A percentile compares a stretch with the other conserved stretches of the same genome.
Evolutionary conservation across 2,113 vertebrate genomes (phyloP).

Genomic region (Ceratotherium simum): DNA sequence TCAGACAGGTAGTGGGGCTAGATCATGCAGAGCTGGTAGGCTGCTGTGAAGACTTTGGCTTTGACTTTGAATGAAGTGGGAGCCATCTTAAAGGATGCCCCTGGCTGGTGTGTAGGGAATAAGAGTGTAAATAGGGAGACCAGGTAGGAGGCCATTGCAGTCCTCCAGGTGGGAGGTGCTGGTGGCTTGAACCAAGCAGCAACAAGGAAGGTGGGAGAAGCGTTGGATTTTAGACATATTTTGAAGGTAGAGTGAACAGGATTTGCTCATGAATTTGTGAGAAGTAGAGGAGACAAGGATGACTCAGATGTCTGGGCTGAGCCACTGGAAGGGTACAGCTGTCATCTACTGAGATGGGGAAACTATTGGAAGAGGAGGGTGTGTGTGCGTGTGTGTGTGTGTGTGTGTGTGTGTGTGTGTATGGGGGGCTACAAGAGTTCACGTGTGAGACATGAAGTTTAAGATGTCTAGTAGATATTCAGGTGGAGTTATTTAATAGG

Average conservation of each 20-base stretch:
- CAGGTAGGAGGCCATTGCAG: neutral
- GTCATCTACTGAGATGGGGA: neutral
- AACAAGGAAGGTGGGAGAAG: neutral
- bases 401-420: too few species aligned
- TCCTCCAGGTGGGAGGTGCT: neutral
- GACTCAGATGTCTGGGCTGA: neutral
- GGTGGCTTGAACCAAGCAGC: neutral
- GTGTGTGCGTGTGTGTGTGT: neutral
- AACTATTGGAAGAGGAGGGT: neutral
- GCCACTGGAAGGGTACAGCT: too few species aligned
- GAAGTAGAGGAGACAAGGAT: neutral
- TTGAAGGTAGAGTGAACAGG: neutral
- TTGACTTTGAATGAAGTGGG: neutral
- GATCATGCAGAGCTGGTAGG: fast-evolving
- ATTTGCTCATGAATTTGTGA: neutral
- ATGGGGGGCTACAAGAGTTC: neutral
- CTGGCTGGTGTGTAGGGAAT: neutral
- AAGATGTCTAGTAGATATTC: too few species aligned
- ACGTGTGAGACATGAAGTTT: neutral
- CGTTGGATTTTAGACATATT: neutral
- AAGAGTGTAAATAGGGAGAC: neutral
- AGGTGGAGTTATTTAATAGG: neutral
- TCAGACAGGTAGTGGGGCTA: fast-evolving
- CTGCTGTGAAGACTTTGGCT: neutral
- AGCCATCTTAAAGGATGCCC: neutral